A percentile compares a stretch with the other conserved stretches of the same genome.
These are phyloP conservation scores for Engystomops pustulosus DNA, from an alignment of 2,113 vertebrate genomes.

Conservation along the genomic window DNA sequence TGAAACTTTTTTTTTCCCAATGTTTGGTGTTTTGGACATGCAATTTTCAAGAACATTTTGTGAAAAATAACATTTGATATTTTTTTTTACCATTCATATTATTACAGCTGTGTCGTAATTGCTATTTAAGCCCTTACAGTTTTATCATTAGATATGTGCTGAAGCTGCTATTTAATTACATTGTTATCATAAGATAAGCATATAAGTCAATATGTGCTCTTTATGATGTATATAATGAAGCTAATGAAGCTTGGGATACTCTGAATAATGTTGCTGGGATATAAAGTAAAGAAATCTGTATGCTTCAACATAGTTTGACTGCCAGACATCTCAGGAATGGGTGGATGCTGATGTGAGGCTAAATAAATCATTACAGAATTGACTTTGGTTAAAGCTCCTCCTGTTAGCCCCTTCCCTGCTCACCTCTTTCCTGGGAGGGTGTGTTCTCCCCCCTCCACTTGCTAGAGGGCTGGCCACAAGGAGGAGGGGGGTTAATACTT, in stretches of 20 bases:
- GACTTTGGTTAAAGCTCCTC: not conserved
- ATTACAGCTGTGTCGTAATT: not conserved
- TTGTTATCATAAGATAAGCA: no score
- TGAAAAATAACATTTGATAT: no score
- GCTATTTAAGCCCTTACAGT: not conserved
- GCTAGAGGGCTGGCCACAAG: slow-evolving; percentile 29
- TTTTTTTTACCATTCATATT: no score
- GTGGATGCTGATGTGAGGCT: slow-evolving; percentile 18
- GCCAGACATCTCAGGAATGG: slow-evolving; percentile 5
- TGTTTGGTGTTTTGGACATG: no score
- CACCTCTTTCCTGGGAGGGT: slow-evolving; percentile 25
- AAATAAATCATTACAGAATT: slow-evolving; percentile 13
- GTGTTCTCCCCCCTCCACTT: slow-evolving; percentile 28
- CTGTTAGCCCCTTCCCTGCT: not conserved
- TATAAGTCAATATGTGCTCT: no score
- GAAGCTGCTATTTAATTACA: no score
- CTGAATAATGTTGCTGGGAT: no score
- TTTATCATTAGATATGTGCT: no score
- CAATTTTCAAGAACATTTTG: no score
- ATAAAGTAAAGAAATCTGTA: not conserved
- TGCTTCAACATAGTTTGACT: not conserved
- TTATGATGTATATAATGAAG: no score
- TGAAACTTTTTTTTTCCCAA: no score
- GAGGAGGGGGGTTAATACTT: slow-evolving; percentile 52
- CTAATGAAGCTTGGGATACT: no score